Conservation (phyloP, 2,888 invertebrate genomes). For the Lissonota sp. region DNA sequence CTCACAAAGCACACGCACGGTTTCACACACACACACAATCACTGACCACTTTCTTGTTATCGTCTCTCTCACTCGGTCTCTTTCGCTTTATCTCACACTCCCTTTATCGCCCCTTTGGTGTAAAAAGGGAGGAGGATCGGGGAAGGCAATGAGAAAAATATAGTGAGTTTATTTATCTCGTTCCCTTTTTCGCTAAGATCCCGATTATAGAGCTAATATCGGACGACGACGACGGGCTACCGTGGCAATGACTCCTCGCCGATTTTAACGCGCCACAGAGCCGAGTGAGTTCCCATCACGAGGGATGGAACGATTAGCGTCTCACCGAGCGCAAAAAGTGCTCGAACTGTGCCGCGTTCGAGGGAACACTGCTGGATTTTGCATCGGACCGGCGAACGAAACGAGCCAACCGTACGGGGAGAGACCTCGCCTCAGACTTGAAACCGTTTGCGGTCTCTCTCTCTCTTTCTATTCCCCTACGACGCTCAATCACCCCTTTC, state of each 20-base stretch:
- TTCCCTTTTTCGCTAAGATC: neutral
- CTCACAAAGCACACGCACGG: neutral
- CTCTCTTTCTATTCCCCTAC: conserved; percentile 10
- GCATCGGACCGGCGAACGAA: conserved; percentile 57
- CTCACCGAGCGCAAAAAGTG: conserved; percentile 64
- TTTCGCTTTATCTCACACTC: conserved; percentile 3
- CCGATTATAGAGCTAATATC: neutral
- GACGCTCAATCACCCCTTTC: conserved; percentile 22
- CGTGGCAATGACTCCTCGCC: conserved; percentile 70
- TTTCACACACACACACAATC: neutral
- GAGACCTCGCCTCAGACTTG: conserved; percentile 69
- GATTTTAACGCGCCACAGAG: conserved; percentile 68
- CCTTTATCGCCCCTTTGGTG: conserved; percentile 26
- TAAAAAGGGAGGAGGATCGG: conserved; percentile 51
- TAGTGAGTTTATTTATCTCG: neutral
- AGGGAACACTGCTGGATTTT: conserved; percentile 77
- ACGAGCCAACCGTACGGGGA: conserved; percentile 54
- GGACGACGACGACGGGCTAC: conserved; percentile 71
- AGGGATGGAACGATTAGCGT: conserved; percentile 67
- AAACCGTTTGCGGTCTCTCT: conserved; percentile 46
- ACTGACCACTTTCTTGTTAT: neutral
- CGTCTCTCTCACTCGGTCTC: conserved; percentile 10
- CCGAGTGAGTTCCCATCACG: conserved; percentile 77
- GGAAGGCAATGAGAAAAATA: neutral
- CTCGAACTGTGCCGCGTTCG: conserved; percentile 80